A percentile compares a stretch with the other conserved stretches of the same genome.
These are phyloP conservation scores for Nanorana parkeri DNA, from an alignment of 2,113 vertebrate species.

Conservation along the genomic window DNA sequence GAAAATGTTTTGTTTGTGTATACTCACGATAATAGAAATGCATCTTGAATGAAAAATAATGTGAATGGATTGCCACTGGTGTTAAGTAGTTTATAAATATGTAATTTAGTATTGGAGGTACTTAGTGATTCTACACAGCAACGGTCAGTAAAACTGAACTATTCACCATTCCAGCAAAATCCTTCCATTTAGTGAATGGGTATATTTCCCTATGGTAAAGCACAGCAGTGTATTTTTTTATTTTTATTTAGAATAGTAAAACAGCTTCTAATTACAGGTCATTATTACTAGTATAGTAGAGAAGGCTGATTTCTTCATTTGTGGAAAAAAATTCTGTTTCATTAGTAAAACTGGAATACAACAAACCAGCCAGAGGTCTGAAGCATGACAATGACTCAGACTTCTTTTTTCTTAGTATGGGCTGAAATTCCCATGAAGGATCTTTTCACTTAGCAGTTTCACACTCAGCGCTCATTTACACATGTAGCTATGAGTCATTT, in stretches of 20 bases:
- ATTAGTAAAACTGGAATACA: slow-evolving; percentile 11
- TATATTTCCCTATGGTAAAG: no score
- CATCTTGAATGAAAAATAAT: no score
- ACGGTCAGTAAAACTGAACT: background rate
- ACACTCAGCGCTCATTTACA: slow-evolving; percentile 17
- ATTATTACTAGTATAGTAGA: slow-evolving; percentile 11
- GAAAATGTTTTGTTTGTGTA: no score
- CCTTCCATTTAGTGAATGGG: no score
- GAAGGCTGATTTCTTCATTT: background rate
- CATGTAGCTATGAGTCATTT: slow-evolving; percentile 38
- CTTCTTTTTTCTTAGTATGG: background rate
- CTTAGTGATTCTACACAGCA: background rate
- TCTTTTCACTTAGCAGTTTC: slow-evolving; percentile 23
- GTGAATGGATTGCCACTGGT: no score
- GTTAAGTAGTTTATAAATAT: no score
- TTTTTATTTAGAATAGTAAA: no score
- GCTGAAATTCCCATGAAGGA: slow-evolving; percentile 43
- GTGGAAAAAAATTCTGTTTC: background rate
- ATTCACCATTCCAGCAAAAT: no score
- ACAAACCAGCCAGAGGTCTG: background rate
- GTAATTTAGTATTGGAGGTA: background rate
- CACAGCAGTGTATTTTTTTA: no score
- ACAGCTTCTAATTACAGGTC: background rate
- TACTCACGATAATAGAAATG: no score
- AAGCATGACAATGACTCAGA: slow-evolving; percentile 38